Evolutionary conservation across 2,797 vertebrate species (phyloP), one percentile per base, ranked within the genome.

Genomic region (Premnoplex brunnescens): DNA sequence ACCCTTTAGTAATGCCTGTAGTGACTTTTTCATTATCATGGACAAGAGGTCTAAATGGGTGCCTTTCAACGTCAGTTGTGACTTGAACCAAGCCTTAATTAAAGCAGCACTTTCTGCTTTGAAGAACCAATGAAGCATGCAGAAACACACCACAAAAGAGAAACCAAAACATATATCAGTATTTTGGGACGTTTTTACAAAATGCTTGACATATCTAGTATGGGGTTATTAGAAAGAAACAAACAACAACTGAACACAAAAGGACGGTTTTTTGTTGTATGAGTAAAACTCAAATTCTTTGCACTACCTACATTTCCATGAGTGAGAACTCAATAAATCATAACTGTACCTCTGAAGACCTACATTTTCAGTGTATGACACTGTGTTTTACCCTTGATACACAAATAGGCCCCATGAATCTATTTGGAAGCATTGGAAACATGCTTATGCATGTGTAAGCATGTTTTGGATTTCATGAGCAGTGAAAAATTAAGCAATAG

Each of bases 161-260:
- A 95, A 90, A 86, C 9, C 18, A 55, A 88, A 85, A 36, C 18
- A 10, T 14, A 7, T 32, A 15, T 28, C 37, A 91, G 59, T 76
- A 58, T 49, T 76, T 73, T 43, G 23, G 36, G n/a, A 36, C 34
- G 83, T 90, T 93, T 91, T 92, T 78, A 48, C 84, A 94, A 55
- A 10, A 36, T 85, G 12, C 43, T 43, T 96, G 56, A 63, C 49
- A 54, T 95, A 66, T 44, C 19, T 64, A 11, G 22, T 62, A 21
- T 30, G n/a, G 16, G 37, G 39, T 93, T 84, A 88, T 90, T 95
- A 73, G 22, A 96, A 93, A 56, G 63, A 88, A 80, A 76, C 71
- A 87, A 96, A 46, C 32, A 94, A 78, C 37, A 88, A 46, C 44
- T 66, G 28, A 86, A 82, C 39, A 74, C 34, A 83, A 79, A 82